phyloP scores from a whole-genome alignment of 2,888 invertebrate genomes.

The Serrognathus titanus region DNA sequence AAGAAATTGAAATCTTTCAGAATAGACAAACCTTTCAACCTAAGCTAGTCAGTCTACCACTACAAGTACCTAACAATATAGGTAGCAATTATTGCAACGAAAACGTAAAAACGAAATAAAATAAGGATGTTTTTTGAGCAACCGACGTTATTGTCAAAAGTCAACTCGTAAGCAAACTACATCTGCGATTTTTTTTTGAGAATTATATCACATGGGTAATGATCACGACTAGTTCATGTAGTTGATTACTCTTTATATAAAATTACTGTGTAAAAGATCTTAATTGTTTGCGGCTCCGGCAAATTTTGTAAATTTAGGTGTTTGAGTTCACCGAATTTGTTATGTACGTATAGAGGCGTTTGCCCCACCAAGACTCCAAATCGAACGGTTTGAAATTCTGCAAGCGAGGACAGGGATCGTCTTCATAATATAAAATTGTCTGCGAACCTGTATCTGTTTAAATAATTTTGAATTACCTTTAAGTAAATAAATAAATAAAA shows the following conservation, averaged over 20 bases:
- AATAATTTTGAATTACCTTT: slow-evolving; percentile 38
- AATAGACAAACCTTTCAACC: background rate
- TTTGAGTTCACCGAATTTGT: slow-evolving; percentile 61
- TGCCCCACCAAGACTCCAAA: slow-evolving; percentile 89
- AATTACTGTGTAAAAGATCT: background rate
- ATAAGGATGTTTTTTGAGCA: background rate
- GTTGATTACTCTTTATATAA: background rate
- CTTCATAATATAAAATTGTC: slow-evolving; percentile 63
- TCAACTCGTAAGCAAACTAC: background rate
- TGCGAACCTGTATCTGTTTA: slow-evolving; percentile 15
- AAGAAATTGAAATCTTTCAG: no score
- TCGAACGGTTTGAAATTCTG: slow-evolving; percentile 87
- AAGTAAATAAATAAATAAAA: slow-evolving; percentile 1
- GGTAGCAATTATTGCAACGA: background rate
- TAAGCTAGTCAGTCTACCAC: slow-evolving; percentile 1
- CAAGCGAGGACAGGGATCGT: slow-evolving; percentile 66
- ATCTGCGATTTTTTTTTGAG: background rate
- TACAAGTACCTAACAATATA: background rate
- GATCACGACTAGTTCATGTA: slow-evolving; percentile 12
- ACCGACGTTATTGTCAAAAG: background rate
- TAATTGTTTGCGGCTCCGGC: background rate
- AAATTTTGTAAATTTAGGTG: slow-evolving; percentile 39
- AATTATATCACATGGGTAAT: slow-evolving; percentile 9
- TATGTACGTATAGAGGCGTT: slow-evolving; percentile 78
- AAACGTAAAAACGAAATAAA: background rate